phyloP scores from a whole-genome alignment of 2,888 invertebrate genomes.

The Peribatodes rhomboidaria region DNA sequence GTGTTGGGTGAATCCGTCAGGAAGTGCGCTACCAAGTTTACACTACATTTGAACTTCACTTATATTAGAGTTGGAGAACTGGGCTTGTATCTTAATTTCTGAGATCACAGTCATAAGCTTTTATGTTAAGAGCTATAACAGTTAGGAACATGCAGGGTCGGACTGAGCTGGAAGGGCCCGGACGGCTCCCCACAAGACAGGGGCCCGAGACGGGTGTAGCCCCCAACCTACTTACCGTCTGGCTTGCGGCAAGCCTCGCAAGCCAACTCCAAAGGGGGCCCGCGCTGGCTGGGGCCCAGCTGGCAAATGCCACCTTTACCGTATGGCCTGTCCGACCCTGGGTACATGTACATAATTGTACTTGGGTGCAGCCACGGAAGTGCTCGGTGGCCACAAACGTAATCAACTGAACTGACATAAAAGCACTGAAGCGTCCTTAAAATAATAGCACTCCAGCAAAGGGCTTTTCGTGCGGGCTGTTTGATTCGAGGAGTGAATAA shows the following conservation, averaged over 20 bases:
- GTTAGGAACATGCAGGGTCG: too few relatives aligned
- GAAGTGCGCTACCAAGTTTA: conserved; percentile 3
- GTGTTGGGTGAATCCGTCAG: neutral
- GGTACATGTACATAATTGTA: conserved; percentile 8
- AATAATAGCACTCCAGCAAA: conserved; percentile 15
- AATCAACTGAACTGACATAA: conserved; percentile 14
- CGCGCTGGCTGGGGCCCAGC: too few relatives aligned
- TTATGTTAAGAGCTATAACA: conserved; percentile 5
- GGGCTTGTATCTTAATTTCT: neutral
- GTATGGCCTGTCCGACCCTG: too few relatives aligned
- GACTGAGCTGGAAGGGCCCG: too few relatives aligned
- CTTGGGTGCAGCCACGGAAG: conserved; percentile 15
- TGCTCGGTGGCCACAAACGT: conserved; percentile 9
- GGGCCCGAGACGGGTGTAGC: too few relatives aligned
- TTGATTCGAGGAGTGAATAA: conserved; percentile 17
- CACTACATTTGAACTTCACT: neutral
- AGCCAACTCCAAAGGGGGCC: too few relatives aligned
- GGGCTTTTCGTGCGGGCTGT: neutral
- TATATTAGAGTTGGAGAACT: neutral
- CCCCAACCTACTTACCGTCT: too few relatives aligned
- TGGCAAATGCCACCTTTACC: too few relatives aligned
- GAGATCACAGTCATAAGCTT: conserved; percentile 8
- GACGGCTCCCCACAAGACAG: too few relatives aligned
- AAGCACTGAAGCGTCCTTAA: conserved; percentile 15
- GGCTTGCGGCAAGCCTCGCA: too few relatives aligned